Evolutionary conservation across 2,888 invertebrate species (phyloP).

Genomic region (Temnothorax unifasciatus): DNA sequence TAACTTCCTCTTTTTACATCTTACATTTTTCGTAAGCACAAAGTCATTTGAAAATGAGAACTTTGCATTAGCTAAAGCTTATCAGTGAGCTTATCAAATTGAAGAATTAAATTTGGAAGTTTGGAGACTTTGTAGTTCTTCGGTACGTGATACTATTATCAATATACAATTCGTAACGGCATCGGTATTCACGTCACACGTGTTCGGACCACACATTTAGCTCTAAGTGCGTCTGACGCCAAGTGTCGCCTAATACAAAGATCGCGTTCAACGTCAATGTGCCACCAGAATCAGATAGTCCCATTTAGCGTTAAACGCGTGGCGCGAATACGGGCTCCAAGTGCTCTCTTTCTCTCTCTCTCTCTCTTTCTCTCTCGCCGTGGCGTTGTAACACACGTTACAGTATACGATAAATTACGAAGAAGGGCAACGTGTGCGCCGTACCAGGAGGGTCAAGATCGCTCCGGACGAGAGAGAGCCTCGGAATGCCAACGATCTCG

Average conservation of each 20-base stretch:
- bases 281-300: constrained; percentile 43
- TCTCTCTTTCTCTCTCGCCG: background rate
- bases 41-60: background rate
- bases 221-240: constrained; percentile 6
- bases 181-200: constrained; percentile 24
- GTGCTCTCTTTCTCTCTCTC: background rate
- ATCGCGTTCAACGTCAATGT: constrained; percentile 41
- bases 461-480: background rate
- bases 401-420: constrained; percentile 38
- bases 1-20: background rate
- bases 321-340: constrained; percentile 9
- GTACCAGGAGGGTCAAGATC: constrained; percentile 41
- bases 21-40: background rate
- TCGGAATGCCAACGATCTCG: constrained; percentile 15
- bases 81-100: background rate
- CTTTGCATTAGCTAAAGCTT: background rate
- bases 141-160: background rate
- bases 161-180: background rate
- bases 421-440: constrained; percentile 21
- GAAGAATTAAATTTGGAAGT: background rate
- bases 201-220: constrained; percentile 13
- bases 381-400: constrained; percentile 30
- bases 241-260: constrained; percentile 46
- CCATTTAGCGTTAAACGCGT: constrained; percentile 45
- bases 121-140: background rate